A percentile compares a stretch with the other conserved stretches of the same genome.
Evolutionary conservation across 2,888 invertebrate genomes (phyloP).

Genomic region (Nycteola revayana): DNA sequence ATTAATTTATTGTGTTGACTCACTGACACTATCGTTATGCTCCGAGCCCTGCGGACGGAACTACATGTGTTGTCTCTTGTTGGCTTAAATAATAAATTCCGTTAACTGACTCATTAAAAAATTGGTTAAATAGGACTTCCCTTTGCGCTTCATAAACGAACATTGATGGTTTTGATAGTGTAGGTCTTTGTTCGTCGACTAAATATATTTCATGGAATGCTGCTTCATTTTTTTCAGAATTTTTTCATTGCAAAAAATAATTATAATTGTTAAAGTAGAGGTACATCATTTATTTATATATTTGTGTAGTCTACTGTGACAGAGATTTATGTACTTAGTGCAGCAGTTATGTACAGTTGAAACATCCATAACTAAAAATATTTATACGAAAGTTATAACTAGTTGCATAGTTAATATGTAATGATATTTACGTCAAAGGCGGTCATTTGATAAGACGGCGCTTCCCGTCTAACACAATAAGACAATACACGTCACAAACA

Average conservation of each 20-base stretch:
- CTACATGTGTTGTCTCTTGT: conserved; percentile 24
- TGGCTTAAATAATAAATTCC: conserved; percentile 31
- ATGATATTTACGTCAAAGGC: conserved; percentile 34
- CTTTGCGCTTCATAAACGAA: conserved; percentile 23
- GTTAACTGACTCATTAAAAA: conserved; percentile 31
- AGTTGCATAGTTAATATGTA: conserved; percentile 8
- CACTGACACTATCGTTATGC: conserved; percentile 25
- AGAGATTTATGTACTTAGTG: no score
- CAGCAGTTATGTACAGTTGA: no score
- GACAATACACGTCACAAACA: conserved; percentile 39
- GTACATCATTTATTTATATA: no score
- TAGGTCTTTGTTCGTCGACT: conserved; percentile 11
- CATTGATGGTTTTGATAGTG: conserved; percentile 12
- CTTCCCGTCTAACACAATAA: conserved; percentile 24
- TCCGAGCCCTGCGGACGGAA: conserved; percentile 17
- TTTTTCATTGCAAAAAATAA: no score
- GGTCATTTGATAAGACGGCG: conserved; percentile 41
- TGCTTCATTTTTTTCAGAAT: no score
- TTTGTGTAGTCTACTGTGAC: no score
- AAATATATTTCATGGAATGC: not conserved
- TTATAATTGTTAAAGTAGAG: no score
- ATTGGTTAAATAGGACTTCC: conserved; percentile 32
- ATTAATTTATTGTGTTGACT: conserved; percentile 25
- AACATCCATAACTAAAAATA: no score
- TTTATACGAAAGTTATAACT: no score